Percentiles rank a stretch among this genome's conserved stretches.
phyloP scores from a whole-genome alignment of 92 coral and sea anemone species.

The Montipora capitata region DNA sequence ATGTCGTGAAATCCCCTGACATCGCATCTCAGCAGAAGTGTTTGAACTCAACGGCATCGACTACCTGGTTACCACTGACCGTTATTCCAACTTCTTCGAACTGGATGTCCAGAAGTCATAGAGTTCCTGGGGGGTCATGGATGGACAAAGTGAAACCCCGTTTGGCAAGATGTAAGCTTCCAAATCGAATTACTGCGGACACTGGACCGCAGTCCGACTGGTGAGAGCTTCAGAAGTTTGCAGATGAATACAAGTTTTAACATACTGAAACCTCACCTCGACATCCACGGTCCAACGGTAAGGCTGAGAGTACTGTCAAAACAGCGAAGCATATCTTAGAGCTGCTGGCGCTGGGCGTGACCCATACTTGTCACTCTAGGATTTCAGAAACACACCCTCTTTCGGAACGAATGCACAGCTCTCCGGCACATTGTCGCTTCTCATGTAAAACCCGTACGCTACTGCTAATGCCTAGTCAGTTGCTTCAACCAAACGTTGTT shows the following conservation, averaged over 20 bases:
- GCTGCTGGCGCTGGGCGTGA: conserved; percentile 19
- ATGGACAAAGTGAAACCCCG: no score
- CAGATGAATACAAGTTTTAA: conserved; percentile 11
- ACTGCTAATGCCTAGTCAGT: conserved; percentile 3
- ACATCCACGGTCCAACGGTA: conserved; percentile 27
- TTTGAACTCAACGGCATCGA: conserved; percentile 31
- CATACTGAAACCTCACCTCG: conserved; percentile 29
- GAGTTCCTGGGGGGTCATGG: no score
- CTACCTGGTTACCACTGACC: conserved; percentile 58
- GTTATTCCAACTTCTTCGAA: conserved; percentile 46
- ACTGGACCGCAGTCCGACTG: conserved; percentile 41
- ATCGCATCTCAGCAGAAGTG: conserved; percentile 44
- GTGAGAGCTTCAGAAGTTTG: conserved; percentile 19
- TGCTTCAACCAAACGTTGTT: neutral
- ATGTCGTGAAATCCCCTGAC: conserved; percentile 23
- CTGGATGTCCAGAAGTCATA: conserved; percentile 20
- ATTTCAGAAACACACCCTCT: conserved; percentile 24
- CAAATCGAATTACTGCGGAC: conserved; percentile 41
- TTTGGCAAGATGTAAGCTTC: neutral
- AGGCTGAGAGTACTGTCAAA: neutral
- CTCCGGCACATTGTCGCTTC: conserved; percentile 21
- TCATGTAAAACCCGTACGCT: neutral
- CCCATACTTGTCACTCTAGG: conserved; percentile 10
- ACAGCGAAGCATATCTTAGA: no score
- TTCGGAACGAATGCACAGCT: conserved; percentile 36